Evolutionary conservation across 2,113 vertebrate species (phyloP), one percentile per base, ranked within the genome.

Genomic region (Odontophorus gujanensis): DNA sequence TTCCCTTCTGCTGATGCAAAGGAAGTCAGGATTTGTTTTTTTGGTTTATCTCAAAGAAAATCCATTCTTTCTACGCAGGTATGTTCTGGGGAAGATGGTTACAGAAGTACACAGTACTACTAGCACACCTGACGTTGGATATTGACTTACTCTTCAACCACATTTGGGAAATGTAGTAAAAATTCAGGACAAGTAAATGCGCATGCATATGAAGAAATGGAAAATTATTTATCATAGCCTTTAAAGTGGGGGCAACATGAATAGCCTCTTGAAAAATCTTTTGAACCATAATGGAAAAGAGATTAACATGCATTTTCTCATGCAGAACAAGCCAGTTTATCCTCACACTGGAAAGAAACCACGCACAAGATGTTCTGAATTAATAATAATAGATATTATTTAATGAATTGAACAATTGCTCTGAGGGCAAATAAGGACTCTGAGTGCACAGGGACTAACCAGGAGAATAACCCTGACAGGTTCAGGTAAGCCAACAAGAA

Each of bases 221-320:
- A 65, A 90, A 92, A 86, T 86, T 84, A 85, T 87, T 92, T 88
- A 86, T 83, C 69, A 89, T 36, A 81, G 85, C 28, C 75, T 85
- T 86, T 88, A 88, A 94, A 72, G 85, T 38, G 88, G 8, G 66
- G 66, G 82, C 69, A 81, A 69, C 43, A 58, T 11, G 79, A 92
- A 90, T 19, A 75, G 90, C 57, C 36, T 91, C 72, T 22, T 48
- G 87, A 83, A 85, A 68, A 87, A 11, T 58, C 76, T 87, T 84
- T 18, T 79, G 92, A 82, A 79, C 90, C 94, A 93, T 90, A 95
- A 96, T 88, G 87, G 90, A 69, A 94, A 96, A 78, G 61, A 95
- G 87, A 94, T 86, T 78, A 86, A 67, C 65, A 72, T 62, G 81
- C 92, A 92, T 90, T 94, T 76, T 85, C 87, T 84, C 42, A 74